Evolutionary conservation across 2,113 vertebrate species (phyloP).

Genomic region (Eonycteris spelaea): DNA sequence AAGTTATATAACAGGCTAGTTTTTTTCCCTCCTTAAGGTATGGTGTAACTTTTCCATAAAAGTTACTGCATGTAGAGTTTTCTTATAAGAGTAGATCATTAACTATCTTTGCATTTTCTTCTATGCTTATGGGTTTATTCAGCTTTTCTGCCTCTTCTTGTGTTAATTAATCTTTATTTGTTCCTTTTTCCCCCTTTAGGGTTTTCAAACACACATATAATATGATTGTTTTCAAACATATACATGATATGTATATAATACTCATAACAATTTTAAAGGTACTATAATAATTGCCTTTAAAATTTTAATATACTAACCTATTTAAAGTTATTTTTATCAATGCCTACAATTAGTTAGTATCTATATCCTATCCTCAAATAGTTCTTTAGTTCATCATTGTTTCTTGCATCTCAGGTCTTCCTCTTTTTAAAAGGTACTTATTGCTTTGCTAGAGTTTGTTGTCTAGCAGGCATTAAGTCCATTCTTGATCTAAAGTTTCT

Average conservation of each 20-base stretch:
- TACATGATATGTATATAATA: not conserved
- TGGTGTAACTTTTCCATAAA: not conserved
- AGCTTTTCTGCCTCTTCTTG: not conserved
- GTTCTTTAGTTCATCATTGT: not conserved
- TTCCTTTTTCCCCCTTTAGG: not conserved
- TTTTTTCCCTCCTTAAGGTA: not conserved
- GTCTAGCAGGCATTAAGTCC: not conserved
- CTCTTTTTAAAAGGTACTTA: not conserved
- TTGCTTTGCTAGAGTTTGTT: not conserved
- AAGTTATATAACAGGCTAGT: not conserved
- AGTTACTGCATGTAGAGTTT: not conserved
- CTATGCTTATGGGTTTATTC: not conserved
- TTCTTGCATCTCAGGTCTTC: not conserved
- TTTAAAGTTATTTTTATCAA: not conserved
- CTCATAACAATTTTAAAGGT: too few species aligned
- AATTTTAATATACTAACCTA: not conserved
- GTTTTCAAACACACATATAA: not conserved
- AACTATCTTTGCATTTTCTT: not conserved
- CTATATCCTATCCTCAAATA: not conserved
- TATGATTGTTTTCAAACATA: not conserved
- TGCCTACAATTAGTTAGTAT: not conserved
- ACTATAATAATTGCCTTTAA: not conserved
- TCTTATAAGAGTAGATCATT: not conserved
- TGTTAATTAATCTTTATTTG: not conserved
- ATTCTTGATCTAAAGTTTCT: not conserved